phyloP scores from a whole-genome alignment of 2,113 vertebrate genomes.

The Nibea albiflora region DNA sequence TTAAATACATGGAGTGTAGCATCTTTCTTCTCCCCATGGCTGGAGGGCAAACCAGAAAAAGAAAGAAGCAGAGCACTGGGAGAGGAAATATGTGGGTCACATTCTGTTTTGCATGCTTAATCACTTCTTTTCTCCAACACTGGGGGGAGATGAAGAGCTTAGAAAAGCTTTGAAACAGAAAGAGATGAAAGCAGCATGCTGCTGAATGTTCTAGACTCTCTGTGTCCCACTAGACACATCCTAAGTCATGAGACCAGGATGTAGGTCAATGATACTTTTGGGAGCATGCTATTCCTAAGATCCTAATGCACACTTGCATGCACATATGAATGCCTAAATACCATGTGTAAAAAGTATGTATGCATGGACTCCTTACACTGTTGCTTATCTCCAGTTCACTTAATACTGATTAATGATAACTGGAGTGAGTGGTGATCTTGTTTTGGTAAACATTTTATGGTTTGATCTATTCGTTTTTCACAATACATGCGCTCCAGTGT shows the following conservation, averaged over 20 bases:
- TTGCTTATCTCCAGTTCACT: neutral
- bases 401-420: neutral
- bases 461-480: too few relatives aligned
- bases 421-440: neutral
- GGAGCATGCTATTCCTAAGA: neutral
- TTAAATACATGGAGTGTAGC: neutral
- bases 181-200: constrained; percentile 10
- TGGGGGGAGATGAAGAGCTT: constrained; percentile 67
- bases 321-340: neutral
- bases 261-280: constrained; percentile 32
- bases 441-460: too few relatives aligned
- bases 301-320: neutral
- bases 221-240: constrained; percentile 18
- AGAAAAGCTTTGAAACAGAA: constrained; percentile 20
- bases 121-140: constrained; percentile 56
- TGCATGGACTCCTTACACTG: neutral
- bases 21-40: neutral
- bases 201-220: constrained; percentile 31
- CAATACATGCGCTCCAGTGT: neutral
- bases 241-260: constrained; percentile 33
- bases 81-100: constrained; percentile 56
- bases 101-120: constrained; percentile 39
- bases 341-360: neutral
- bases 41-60: constrained; percentile 24
- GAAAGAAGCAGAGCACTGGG: constrained; percentile 1